A percentile compares a stretch with the other conserved stretches of the same genome.
phyloP scores from a whole-genome alignment of 2,888 invertebrate species.

The Cephus rjabovi region DNA sequence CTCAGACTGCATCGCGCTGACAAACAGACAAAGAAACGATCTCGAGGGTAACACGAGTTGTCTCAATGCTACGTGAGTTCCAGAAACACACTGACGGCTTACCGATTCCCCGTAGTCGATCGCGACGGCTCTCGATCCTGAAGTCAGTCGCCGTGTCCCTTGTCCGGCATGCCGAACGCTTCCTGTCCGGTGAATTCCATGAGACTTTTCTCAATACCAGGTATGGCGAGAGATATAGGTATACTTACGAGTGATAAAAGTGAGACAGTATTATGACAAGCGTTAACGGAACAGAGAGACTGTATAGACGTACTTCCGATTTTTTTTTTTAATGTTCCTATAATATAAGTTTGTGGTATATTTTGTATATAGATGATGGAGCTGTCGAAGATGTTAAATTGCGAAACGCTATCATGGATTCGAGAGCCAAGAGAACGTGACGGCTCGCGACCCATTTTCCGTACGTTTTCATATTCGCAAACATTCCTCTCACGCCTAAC shows the following conservation, averaged over 20 bases:
- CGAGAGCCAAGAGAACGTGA: constrained; percentile 27
- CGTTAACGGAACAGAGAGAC: neutral
- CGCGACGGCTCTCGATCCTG: constrained; percentile 14
- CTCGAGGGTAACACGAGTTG: constrained; percentile 22
- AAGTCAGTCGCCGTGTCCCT: constrained; percentile 30
- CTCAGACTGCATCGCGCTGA: neutral
- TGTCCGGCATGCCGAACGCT: constrained; percentile 37
- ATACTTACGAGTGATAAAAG: neutral
- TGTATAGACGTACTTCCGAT: neutral
- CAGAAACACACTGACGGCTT: constrained; percentile 57
- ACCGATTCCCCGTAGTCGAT: constrained; percentile 28
- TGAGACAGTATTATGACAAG: neutral
- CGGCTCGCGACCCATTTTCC: constrained; percentile 35
- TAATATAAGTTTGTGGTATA: neutral
- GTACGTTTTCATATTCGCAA: constrained; percentile 23
- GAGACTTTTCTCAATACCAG: constrained; percentile 26
- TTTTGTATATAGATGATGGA: neutral
- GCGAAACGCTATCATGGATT: neutral
- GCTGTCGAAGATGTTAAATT: neutral
- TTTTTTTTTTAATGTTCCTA: neutral
- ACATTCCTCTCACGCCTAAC: neutral
- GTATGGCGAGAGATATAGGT: neutral
- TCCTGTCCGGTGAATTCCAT: constrained; percentile 39
- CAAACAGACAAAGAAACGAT: constrained; percentile 22
- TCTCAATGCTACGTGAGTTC: constrained; percentile 53